Conservation (phyloP, 1,140 invertebrate genomes). For the Megathymus violae region DNA sequence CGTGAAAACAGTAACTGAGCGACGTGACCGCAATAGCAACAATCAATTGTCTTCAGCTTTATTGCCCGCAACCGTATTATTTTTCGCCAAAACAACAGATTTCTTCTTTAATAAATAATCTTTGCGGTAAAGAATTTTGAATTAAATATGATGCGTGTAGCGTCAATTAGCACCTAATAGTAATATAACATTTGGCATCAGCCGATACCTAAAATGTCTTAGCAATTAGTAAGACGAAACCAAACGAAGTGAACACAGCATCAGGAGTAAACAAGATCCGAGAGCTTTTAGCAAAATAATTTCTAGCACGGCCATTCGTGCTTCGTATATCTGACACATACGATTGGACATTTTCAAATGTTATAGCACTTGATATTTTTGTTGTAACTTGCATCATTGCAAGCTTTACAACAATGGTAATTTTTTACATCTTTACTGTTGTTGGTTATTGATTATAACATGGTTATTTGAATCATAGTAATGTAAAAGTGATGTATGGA, state of each 20-base stretch:
- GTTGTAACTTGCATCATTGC: conserved; percentile 31
- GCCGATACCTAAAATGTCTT: not conserved
- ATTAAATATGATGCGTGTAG: too few relatives aligned
- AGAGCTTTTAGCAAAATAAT: conserved; percentile 33
- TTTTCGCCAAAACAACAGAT: conserved; percentile 56
- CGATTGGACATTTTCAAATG: conserved; percentile 50
- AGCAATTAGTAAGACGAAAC: conserved; percentile 7
- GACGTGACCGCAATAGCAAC: conserved; percentile 79
- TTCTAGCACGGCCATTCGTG: conserved; percentile 41
- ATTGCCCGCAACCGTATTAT: conserved; percentile 53
- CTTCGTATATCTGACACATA: conserved; percentile 44
- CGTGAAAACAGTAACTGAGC: conserved; percentile 81
- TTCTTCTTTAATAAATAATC: too few relatives aligned
- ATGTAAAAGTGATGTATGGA: not conserved
- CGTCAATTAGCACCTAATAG: too few relatives aligned
- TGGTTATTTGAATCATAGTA: not conserved
- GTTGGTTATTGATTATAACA: not conserved
- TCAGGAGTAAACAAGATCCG: conserved; percentile 22
- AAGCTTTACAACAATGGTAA: conserved; percentile 46
- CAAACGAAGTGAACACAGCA: conserved; percentile 11
- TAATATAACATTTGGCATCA: not conserved
- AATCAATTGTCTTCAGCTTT: conserved; percentile 77
- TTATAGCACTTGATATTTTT: conserved; percentile 45
- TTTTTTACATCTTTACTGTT: conserved; percentile 42
- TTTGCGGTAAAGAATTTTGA: too few relatives aligned